Percentiles rank a stretch among this genome's conserved stretches.
Evolutionary conservation across 2,797 vertebrate species (phyloP).

Genomic region (Aselliscus stoliczkanus): DNA sequence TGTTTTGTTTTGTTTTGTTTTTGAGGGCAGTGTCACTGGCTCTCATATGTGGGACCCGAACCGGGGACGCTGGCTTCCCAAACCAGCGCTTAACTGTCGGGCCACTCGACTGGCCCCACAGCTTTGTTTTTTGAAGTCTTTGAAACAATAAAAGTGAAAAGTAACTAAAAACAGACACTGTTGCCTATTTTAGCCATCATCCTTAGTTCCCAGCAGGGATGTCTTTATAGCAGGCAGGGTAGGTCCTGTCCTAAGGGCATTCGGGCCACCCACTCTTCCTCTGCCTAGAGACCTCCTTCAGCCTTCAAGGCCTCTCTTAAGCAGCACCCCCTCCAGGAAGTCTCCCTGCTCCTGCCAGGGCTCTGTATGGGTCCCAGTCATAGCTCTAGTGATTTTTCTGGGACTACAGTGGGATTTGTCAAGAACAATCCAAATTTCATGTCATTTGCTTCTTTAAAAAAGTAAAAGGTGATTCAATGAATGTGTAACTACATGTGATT

Average conservation of each 20-base stretch:
- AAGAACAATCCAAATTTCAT: constrained; percentile 34
- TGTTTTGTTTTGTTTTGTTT: too few species aligned
- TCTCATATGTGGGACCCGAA: too few species aligned
- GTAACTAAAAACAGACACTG: neutral
- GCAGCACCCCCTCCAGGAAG: neutral
- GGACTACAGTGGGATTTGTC: constrained; percentile 28
- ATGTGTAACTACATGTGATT: constrained; percentile 65
- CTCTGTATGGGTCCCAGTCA: neutral
- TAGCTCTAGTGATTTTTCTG: constrained; percentile 24
- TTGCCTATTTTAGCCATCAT: neutral
- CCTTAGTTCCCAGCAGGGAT: neutral
- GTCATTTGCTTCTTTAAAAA: constrained; percentile 46
- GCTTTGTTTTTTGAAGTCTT: constrained; percentile 27
- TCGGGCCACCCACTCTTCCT: neutral
- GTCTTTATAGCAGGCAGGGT: neutral
- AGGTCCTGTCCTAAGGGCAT: neutral
- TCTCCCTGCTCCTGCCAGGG: neutral
- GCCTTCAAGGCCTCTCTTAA: neutral
- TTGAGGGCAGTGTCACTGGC: too few species aligned
- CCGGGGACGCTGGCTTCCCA: too few species aligned
- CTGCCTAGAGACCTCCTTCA: neutral
- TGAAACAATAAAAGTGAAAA: neutral
- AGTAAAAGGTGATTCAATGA: constrained; percentile 45
- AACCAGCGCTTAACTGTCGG: too few species aligned
- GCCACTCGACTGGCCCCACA: too few species aligned